Base-by-base conservation (phyloP, 1,140 invertebrate species). In the Argopecten irradians region DNA sequence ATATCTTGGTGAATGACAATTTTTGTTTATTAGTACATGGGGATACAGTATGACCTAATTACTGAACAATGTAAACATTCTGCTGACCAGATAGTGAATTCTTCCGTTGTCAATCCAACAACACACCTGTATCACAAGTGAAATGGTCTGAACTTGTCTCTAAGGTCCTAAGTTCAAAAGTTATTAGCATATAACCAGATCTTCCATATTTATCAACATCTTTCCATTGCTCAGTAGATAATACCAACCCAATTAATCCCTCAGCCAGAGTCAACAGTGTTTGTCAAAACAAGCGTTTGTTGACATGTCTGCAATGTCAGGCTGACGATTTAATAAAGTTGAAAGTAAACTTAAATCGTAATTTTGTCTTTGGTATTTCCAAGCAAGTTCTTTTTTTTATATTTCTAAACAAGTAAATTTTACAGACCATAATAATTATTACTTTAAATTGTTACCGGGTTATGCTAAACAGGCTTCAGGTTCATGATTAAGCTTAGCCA, bases 191-290 rank as follows among this genome's bases (percentile, higher is more conserved):
- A 71, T n/a, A 16, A 16, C 22, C 28, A 71, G 55, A 71, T 71
- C 55, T n/a, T 71, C 55, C 8, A 71, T 71, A 71, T 71, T 71
- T 71, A 71, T 71, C 55, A 71, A 71, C 55, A 71, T 71, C 55
- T 71, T 71, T 71, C 22, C 28, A 71, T 71, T 28, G n/a, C 55
- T 71, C 55, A 71, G 55, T n/a, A 71, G 55, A 71, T 71, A 71
- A 71, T 71, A 28, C 55, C 22, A 1, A 28, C 22, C 55, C 1
- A 71, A 71, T 71, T n/a, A 71, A 71, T 71, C 55, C 55, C 11
- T 71, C 55, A 71, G 55, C 22, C 5, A 71, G 22, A 28, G 55
- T 71, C 55, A 71, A 71, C 55, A 71, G 22, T 5, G 55, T 28
- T 71, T 3, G 55, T 71, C 55, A 71, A 71, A 22, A n/a, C n/a